These are phyloP conservation scores for Magallana ariakensis DNA, from an alignment of 1,140 invertebrate species.

Conservation along the genomic window DNA sequence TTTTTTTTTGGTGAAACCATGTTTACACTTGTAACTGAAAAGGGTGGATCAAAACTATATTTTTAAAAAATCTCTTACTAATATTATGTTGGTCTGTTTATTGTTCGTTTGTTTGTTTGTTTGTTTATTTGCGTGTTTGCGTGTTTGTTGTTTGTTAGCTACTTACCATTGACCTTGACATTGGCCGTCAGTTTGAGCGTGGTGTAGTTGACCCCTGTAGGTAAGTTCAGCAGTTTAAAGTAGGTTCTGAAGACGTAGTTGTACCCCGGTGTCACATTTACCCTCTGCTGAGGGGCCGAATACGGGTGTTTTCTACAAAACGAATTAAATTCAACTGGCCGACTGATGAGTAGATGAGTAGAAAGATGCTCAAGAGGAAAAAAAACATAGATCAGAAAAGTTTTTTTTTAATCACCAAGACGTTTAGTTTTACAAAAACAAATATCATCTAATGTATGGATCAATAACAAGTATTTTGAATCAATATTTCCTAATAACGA, in stretches of 20 bases:
- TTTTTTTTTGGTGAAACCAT: no score
- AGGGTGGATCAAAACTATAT: no score
- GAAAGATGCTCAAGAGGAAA: no score
- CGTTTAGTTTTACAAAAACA: background rate
- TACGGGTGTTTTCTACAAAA: slow-evolving; percentile 16
- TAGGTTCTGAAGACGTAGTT: slow-evolving; percentile 34
- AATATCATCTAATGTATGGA: background rate
- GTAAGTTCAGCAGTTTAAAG: slow-evolving; percentile 37
- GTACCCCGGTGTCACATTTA: background rate
- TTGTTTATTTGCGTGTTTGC: no score
- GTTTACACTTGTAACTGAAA: no score
- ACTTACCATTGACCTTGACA: background rate
- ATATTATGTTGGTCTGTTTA: no score
- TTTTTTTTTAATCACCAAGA: background rate
- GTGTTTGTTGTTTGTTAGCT: no score
- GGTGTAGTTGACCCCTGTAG: background rate
- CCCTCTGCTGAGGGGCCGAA: background rate
- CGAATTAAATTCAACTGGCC: background rate
- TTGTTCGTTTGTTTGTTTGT: no score
- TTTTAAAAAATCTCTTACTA: no score
- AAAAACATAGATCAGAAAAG: background rate
- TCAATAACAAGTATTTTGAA: background rate
- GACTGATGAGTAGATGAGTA: background rate
- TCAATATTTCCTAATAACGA: no score
- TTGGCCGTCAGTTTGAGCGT: background rate